phyloP scores from a whole-genome alignment of 2,113 vertebrate genomes.

The Montifringilla adamsi region DNA sequence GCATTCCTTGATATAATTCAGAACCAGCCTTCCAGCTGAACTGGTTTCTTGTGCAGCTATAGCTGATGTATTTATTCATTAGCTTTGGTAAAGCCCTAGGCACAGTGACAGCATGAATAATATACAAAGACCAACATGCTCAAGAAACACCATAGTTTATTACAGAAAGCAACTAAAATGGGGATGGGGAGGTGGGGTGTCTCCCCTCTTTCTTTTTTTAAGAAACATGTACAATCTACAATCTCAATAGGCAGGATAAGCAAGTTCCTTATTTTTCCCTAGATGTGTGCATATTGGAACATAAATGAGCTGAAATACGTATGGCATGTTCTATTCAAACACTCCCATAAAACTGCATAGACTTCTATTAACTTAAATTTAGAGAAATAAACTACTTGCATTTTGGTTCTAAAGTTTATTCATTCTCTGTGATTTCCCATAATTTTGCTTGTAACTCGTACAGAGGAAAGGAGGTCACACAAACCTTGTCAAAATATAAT shows the following conservation, averaged over 20 bases:
- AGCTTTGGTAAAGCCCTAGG: conserved; percentile 12
- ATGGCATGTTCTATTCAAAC: neutral
- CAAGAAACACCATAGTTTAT: neutral
- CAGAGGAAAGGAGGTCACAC: neutral
- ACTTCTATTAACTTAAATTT: neutral
- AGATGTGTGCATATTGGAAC: neutral
- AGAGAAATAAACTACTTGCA: neutral
- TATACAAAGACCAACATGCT: neutral
- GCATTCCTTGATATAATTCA: neutral
- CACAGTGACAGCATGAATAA: conserved; percentile 29
- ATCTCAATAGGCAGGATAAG: neutral
- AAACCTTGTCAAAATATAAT: neutral
- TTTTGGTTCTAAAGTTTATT: neutral
- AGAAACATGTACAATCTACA: neutral
- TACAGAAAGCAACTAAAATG: neutral
- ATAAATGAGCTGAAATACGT: neutral
- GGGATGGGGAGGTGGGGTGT: too few relatives aligned
- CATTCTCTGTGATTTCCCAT: neutral
- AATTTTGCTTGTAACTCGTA: neutral
- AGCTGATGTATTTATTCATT: conserved; percentile 43
- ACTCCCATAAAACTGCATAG: neutral
- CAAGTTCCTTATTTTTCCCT: neutral
- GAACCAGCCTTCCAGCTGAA: conserved; percentile 20
- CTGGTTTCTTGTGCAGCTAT: neutral
- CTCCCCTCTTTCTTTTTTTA: neutral